Conservation (phyloP, 1,140 invertebrate genomes). For the Rhagoletis pomonella region DNA sequence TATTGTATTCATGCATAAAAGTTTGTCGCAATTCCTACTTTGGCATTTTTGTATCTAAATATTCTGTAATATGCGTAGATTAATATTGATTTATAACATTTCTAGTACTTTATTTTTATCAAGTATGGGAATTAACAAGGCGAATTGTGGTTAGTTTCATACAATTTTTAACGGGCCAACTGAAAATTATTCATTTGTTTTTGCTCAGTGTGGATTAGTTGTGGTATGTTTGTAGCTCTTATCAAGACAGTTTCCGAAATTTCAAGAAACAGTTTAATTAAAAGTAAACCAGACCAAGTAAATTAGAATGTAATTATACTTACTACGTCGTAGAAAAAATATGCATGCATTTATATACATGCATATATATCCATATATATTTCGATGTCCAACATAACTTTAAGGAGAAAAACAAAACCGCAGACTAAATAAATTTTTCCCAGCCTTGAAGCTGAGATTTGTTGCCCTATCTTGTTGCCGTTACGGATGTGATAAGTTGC, state of each 20-base stretch:
- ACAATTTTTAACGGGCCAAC: neutral
- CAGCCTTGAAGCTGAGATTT: slow-evolving; percentile 34
- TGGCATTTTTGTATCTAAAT: too few species aligned
- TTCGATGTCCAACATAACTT: neutral
- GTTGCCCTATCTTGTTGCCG: slow-evolving; percentile 28
- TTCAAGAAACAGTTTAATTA: neutral
- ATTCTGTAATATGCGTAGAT: too few species aligned
- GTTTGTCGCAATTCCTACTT: too few species aligned
- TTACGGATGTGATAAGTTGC: slow-evolving; percentile 30
- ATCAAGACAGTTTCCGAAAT: neutral
- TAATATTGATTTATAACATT: too few species aligned
- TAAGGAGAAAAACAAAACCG: neutral
- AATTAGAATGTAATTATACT: too few species aligned
- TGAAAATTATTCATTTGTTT: neutral
- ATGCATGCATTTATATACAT: neutral
- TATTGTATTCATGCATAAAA: too few species aligned
- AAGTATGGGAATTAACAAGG: neutral
- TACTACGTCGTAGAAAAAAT: too few species aligned
- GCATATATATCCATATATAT: neutral
- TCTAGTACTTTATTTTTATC: too few species aligned
- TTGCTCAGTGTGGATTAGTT: neutral
- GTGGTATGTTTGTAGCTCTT: slow-evolving; percentile 14
- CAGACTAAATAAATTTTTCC: slow-evolving; percentile 10
- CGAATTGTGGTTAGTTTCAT: neutral
- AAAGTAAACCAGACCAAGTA: neutral